Conservation (phyloP, 2,113 vertebrate genomes). For the Psilopogon haemacephalus region DNA sequence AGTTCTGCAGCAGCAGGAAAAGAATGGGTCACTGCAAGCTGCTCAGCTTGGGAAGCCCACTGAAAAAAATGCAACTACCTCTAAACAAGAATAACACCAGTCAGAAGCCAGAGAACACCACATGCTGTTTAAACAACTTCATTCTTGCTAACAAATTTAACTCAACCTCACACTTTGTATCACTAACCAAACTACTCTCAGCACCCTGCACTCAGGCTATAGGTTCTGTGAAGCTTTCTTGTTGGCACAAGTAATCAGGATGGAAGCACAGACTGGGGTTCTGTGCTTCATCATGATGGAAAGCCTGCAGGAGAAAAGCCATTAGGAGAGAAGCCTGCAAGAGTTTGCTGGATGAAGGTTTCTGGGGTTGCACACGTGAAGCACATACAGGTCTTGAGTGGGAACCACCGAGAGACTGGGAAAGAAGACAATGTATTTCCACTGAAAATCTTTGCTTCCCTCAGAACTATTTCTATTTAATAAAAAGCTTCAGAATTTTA, state of each 20-base stretch:
- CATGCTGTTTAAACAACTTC: not conserved
- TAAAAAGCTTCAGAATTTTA: not conserved
- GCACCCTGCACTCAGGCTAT: not conserved
- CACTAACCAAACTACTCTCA: not conserved
- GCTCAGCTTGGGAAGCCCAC: not conserved
- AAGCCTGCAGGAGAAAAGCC: too few relatives aligned
- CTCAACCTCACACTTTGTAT: not conserved
- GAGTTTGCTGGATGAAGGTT: not conserved
- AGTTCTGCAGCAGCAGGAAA: not conserved
- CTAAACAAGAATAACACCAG: not conserved
- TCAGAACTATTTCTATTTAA: not conserved
- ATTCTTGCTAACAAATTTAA: not conserved
- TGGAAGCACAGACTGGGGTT: not conserved
- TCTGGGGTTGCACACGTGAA: not conserved
- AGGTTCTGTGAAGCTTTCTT: accelerated
- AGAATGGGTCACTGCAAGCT: not conserved
- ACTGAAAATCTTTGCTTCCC: not conserved
- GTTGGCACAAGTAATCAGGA: not conserved
- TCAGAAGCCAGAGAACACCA: not conserved
- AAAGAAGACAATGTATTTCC: not conserved
- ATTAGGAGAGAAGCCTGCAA: not conserved
- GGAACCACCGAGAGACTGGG: not conserved
- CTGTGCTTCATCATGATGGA: not conserved
- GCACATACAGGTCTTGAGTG: accelerated
- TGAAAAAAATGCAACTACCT: not conserved